A percentile compares a stretch with the other conserved stretches of the same genome.
Conservation (phyloP, 2,888 invertebrate genomes). For the Minunthozetes semirufus region DNA sequence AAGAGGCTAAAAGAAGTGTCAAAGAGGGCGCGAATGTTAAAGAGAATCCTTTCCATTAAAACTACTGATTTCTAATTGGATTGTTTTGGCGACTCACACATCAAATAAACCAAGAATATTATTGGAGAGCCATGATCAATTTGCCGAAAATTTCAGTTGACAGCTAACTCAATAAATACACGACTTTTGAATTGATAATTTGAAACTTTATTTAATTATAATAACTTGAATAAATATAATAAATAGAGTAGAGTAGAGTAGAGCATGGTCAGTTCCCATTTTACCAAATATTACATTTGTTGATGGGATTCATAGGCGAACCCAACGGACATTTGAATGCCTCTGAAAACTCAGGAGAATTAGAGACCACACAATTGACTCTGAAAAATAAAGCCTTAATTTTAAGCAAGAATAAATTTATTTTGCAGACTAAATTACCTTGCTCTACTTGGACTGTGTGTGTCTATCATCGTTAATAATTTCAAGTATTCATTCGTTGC, state of each 20-base stretch:
- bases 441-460: slow-evolving; percentile 43
- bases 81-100: no score
- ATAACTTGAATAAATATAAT: not conserved
- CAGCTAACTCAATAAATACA: no score
- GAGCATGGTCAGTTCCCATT: not conserved
- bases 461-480: slow-evolving; percentile 8
- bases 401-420: not conserved
- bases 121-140: no score
- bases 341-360: slow-evolving; percentile 70
- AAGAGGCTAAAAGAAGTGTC: no score
- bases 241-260: no score
- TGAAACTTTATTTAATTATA: no score
- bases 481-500: slow-evolving; percentile 19
- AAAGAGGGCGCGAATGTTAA: no score
- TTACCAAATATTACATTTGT: slow-evolving; percentile 82
- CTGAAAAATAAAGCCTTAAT: slow-evolving; percentile 46
- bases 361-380: slow-evolving; percentile 76
- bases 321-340: slow-evolving; percentile 68
- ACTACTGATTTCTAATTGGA: no score
- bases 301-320: slow-evolving; percentile 71
- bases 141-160: no score
- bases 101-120: no score
- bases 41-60: no score
- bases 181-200: no score
- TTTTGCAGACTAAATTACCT: not conserved